Base-by-base conservation (phyloP, 1,140 invertebrate genomes). In the Agrilus planipennis region DNA sequence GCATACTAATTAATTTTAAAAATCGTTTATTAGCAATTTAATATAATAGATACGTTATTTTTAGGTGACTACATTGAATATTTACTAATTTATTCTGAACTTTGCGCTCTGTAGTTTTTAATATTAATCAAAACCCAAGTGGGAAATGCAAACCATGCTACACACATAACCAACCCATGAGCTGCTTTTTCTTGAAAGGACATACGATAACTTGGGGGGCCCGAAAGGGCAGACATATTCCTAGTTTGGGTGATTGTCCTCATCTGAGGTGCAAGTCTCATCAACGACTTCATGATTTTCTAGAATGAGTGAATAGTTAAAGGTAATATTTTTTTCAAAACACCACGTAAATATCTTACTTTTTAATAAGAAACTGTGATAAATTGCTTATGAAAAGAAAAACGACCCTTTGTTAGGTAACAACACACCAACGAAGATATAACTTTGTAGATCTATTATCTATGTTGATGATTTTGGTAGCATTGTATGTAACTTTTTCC, bases 121-220 rank as follows among this genome's bases (percentile, higher is more conserved):
- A 56, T 49, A 41, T 56, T 49, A 16, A 37, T 27, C 3, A 56
- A 38, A 11, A 56, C 50, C 41, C 44, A 56, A 12, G 37, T 29
- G 11, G 54, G 54, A 14, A 47, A n/a, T 27, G 45, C 34, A 6
- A 50, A 12, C 1, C 50, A n/a, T 11, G 45, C 45, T 15, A 45
- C 34, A 19, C 38, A 9, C 10, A 56, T 46, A 2, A 40, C 27
- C 2, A 46, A 2, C 3, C 50, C 52, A 31, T 54, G 52, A 16
- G 37, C 35, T 6, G 45, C 10, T 37, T 54, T 52, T 42, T 57
- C 54, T 7, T 41, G 40, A 17, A 39, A 30, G 6, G 46, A 45
- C 3, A 57, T 36, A 36, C 42, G 48, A 2, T 51, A 42, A 21
- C 30, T 42, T 21, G 54, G 54, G 11, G 54, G 52, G 0, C 50